Evolutionary conservation across 1,140 invertebrate species (phyloP), one percentile per base, ranked within the genome.

Genomic region (Chironomus striatipennis): DNA sequence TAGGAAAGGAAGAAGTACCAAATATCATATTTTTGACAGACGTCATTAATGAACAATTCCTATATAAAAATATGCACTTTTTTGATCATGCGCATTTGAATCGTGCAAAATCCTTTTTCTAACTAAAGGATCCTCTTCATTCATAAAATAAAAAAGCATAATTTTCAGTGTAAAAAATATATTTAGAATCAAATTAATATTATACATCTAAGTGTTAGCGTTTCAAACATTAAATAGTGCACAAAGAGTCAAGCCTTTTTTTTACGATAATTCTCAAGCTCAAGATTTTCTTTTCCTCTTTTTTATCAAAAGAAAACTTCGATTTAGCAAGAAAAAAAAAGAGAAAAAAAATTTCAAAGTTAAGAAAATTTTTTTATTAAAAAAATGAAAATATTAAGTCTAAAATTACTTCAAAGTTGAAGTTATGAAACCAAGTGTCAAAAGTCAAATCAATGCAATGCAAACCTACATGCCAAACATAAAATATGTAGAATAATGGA

Each of bases 81-180:
- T 70, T 1, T 10, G 65, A 70, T n/a, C 6, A 10, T 70, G 65
- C 65, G 65, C 65, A 70, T 7, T 18, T 20, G 18, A 18, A 21
- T n/a, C 10, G 15, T 57, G 47, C 47, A 70, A 70, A 70, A 70
- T 21, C 20, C 20, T 70, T 70, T 70, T 70, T 21, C 17, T 9
- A 70, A 20, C 10, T 70, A 20, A 70, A 70, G 65, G 65, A 70
- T 70, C n/a, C 65, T 70, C 12, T 34, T 57, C 47, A 15, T 57
- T 57, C 12, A 57, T 57, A 57, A 57, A 57, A 57, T 57, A 57
- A n/a, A 57, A 57, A 57, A 57, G n/a, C n/a, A 57, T 57, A 57
- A n/a, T 57, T 57, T 57, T 57, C 47, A 57, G 47, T 57, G 47
- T n/a, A 57, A n/a, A 57, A 57, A 57, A n/a, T 57, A 57, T n/a